Evolutionary conservation across 2,797 vertebrate genomes (phyloP).

Genomic region (Lycodopsis pacificus): DNA sequence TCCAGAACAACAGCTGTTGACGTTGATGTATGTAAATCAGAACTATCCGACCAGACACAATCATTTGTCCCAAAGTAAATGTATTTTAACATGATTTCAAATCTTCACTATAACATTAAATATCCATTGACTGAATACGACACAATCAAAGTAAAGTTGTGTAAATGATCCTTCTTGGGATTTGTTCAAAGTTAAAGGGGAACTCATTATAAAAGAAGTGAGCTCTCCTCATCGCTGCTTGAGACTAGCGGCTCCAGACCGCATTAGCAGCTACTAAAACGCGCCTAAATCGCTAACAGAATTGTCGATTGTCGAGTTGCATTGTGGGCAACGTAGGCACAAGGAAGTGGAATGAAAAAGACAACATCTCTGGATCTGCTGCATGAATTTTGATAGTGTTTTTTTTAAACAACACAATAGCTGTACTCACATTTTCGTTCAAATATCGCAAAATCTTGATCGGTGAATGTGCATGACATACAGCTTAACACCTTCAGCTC

Average conservation of each 20-base stretch:
- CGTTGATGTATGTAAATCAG: background rate
- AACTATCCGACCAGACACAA: background rate
- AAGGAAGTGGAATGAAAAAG: background rate
- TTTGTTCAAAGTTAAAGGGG: background rate
- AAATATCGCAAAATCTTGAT: too few species aligned
- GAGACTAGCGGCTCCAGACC: too few species aligned
- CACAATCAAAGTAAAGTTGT: background rate
- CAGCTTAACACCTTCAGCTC: too few species aligned
- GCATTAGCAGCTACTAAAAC: background rate
- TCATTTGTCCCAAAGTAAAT: background rate
- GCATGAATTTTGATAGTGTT: too few species aligned
- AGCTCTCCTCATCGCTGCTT: background rate
- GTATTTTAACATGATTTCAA: background rate
- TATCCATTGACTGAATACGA: background rate
- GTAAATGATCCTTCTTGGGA: background rate
- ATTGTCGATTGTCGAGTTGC: background rate
- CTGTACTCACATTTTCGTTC: too few species aligned
- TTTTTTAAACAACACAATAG: too few species aligned
- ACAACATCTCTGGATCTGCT: background rate
- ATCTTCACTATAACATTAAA: background rate
- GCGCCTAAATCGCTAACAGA: too few species aligned
- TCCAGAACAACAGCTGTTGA: background rate
- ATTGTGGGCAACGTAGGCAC: background rate
- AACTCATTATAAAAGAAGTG: background rate
- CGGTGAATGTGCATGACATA: too few species aligned